Conservation (phyloP, 2,113 vertebrate species). For the Willisornis vidua region DNA sequence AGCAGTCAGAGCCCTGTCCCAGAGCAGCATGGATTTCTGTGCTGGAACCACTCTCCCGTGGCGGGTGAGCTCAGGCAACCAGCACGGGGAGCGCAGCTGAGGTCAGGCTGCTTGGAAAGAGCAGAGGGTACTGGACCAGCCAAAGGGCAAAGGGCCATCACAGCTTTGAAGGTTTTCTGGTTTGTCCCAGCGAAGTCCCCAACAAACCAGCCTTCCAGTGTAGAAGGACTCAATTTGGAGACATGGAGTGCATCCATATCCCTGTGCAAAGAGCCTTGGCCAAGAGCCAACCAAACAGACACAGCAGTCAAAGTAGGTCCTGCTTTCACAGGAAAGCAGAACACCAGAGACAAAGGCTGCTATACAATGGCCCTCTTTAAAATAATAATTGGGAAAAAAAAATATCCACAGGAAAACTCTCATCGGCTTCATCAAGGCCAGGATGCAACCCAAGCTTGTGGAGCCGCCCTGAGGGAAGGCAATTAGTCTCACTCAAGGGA, state of each 20-base stretch:
- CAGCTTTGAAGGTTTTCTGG: not conserved
- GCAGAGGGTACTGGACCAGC: not conserved
- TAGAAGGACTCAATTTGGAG: rapidly evolving
- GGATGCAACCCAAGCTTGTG: constrained; percentile 18
- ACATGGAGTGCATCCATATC: not conserved
- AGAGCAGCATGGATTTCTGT: not conserved
- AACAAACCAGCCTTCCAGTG: not conserved
- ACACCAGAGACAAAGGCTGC: not conserved
- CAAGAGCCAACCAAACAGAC: not conserved
- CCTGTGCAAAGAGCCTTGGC: not conserved
- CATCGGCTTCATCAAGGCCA: not conserved
- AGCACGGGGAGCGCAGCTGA: not conserved
- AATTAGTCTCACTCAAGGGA: constrained; percentile 39
- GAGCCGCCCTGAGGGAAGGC: constrained; percentile 7
- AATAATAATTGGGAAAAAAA: not conserved
- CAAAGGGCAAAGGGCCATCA: not conserved
- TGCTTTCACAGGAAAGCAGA: not conserved
- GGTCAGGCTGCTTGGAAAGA: constrained; percentile 3
- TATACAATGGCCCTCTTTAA: not conserved
- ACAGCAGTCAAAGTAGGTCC: not conserved
- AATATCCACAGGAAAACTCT: not conserved
- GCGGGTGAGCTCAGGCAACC: not conserved
- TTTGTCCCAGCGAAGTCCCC: not conserved
- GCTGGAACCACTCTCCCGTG: not conserved
- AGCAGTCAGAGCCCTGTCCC: not conserved